Conservation (phyloP, 92 coral and sea anemone genomes). For the Porites evermanni region DNA sequence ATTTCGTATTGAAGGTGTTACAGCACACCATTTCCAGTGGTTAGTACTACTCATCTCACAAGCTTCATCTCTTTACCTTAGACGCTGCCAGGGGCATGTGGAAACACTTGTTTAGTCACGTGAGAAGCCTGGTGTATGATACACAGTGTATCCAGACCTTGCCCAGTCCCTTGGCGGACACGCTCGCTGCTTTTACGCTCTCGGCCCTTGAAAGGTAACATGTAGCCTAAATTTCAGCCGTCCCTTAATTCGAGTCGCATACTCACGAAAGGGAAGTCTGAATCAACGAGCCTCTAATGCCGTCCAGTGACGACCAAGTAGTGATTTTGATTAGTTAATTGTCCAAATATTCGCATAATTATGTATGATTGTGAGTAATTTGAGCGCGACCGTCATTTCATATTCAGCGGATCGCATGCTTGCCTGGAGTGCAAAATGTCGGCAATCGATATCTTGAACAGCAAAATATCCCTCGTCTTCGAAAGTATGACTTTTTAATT, state of each 20-base stretch:
- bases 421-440: not conserved
- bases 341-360: no score
- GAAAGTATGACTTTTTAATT: no score
- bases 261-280: not conserved
- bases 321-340: no score
- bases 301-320: no score
- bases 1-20: no score
- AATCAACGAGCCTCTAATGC: no score
- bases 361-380: no score
- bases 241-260: not conserved
- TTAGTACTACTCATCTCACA: not conserved
- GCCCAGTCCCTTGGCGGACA: constrained; percentile 82
- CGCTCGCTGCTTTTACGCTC: constrained; percentile 83
- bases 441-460: not conserved
- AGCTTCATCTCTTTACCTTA: constrained; percentile 5
- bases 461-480: no score
- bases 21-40: not conserved
- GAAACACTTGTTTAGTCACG: constrained; percentile 81
- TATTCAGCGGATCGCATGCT: no score
- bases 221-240: not conserved
- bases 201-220: constrained; percentile 75
- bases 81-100: constrained; percentile 75
- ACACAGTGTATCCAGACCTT: constrained; percentile 59
- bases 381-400: no score
- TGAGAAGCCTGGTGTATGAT: constrained; percentile 70